Conservation (phyloP, 2,113 vertebrate genomes). For the Anhinga anhinga region DNA sequence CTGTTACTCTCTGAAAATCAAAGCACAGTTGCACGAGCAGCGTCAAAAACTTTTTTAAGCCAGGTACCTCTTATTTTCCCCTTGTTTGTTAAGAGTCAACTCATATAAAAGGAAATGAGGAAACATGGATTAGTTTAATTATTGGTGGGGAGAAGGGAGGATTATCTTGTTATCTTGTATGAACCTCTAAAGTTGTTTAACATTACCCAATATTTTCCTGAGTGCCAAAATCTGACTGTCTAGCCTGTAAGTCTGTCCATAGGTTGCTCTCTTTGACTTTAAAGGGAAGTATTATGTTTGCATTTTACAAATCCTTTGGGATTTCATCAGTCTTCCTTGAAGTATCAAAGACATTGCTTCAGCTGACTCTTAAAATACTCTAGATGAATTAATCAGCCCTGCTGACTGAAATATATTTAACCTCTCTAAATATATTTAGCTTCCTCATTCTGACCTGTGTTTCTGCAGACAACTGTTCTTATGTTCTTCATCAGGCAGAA, state of each 20-base stretch:
- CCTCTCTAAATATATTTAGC: not conserved
- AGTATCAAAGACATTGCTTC: not conserved
- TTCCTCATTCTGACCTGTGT: not conserved
- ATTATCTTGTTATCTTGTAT: not conserved
- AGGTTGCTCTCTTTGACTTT: not conserved
- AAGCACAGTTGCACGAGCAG: not conserved
- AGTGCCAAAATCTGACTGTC: not conserved
- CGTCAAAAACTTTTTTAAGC: not conserved
- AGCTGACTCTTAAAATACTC: not conserved
- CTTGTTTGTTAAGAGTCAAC: not conserved
- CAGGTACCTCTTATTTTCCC: not conserved
- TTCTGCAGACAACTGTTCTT: not conserved
- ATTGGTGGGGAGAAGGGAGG: not conserved
- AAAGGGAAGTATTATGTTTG: not conserved
- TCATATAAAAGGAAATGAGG: not conserved
- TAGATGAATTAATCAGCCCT: not conserved
- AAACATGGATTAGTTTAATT: not conserved
- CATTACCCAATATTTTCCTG: not conserved
- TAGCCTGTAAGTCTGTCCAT: not conserved
- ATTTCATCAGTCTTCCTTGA: not conserved
- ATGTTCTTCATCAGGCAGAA: not conserved
- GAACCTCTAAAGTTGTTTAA: not conserved
- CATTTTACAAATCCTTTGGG: not conserved
- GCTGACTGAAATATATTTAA: not conserved
- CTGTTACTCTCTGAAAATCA: not conserved